Base-by-base conservation (phyloP, 2,113 vertebrate genomes). In the Thunnus thynnus region DNA sequence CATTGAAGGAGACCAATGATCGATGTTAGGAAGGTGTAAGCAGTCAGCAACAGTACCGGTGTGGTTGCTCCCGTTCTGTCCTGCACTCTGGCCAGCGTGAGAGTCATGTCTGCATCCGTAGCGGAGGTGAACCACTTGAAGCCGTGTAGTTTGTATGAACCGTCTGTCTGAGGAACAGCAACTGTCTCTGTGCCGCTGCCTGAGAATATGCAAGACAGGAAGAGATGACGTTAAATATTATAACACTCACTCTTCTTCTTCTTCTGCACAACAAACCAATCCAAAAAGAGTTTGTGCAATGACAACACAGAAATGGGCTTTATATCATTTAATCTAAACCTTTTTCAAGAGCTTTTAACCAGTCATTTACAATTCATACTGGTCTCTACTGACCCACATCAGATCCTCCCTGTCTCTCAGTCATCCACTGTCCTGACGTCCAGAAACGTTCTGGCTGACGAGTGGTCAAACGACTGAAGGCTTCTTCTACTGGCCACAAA, bases 361-460 rank as follows among this genome's bases (percentile, higher is more conserved):
- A 36, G 3, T 36, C 32, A 7, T 36, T 30, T 36, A 36, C 9
- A 41, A 9, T 41, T 41, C 36, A 9, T 5, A 13, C 36, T 32
- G 22, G 18, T 36, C 13, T 62, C 22, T 14, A 91, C 94, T 0
- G 71, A 97, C 97, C 96, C 3, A 97, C 97, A 61, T 97, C 97
- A 3, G 97, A 97, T 84, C 97, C 97, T 27, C 97, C 97, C 65
- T 87, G 95, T 78, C 95, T 88, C 85, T 98, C 97, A 0, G 96
- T 97, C 97, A 98, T 98, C 97, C 97, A 97, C 90, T 97, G 97
- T 57, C 97, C 96, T 44, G 97, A 98, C 1, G 96, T 97, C 96
- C 97, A 97, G 90, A 97, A 97, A 22, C 51, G 83, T 46, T 86
- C 32, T 11, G 96, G 94, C 14, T 96, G 90, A 8, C 95, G 93